Evolutionary conservation across 2,888 invertebrate species (phyloP), one percentile per base, ranked within the genome.

Genomic region (Eupsilia transversa): DNA sequence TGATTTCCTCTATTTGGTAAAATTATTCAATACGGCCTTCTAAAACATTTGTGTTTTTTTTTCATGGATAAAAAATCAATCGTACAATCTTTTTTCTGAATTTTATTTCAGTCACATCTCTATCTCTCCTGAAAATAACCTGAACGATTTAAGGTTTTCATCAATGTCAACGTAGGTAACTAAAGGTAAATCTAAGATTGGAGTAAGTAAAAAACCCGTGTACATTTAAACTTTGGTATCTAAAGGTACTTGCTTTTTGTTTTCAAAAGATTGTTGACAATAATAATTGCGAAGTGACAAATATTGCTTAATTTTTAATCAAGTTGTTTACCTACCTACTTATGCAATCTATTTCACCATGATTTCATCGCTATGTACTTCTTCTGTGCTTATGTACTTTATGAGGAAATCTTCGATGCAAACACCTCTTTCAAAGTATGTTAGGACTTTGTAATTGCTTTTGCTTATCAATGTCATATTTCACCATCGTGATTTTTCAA

Each of bases 351-450:
- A 54, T 77, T 82, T 33, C 77, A 54, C n/a, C 52, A 68, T 60
- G 9, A 30, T 77, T 77, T 82, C 38, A 49, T 43, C 2, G 49
- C 14, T 35, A 9, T 49, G 52, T 41, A 14, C 10, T 49, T 56
- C 5, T 67, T 60, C 52, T 41, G 9, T 61, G n/a, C 14, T 27
- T 33, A 14, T 3, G 3, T 65, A 49, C 14, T n/a, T 14, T n/a
- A 20, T 20, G 27, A 76, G 49, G 41, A 61, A 76, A 67, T 64
- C 23, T 43, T 57, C 7, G n/a, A 65, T 10, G 56, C 27, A 56
- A 81, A 61, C 43, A 52, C 5, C 27, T 67, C 20, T 82, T 68
- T 77, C 54, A 64, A 75, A 81, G 59, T 81, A 59, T 27, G 77
- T 75, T 75, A 81, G 56, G 14, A n/a, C 20, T 49, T 46, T 1